These are phyloP conservation scores for Pelodytes ibericus DNA, from an alignment of 2,797 vertebrate genomes.

Conservation along the genomic window DNA sequence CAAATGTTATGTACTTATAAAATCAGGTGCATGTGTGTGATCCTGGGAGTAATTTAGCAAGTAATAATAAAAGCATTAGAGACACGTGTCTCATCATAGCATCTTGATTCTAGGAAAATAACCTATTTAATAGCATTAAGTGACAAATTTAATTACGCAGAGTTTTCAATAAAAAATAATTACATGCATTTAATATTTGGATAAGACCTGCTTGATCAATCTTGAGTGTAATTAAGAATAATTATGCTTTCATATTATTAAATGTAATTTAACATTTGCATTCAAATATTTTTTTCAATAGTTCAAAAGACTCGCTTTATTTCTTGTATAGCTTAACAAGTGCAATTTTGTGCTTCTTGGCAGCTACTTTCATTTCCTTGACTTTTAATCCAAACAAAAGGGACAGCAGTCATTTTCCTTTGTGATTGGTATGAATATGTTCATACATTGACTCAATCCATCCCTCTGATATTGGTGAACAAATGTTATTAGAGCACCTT, in stretches of 20 bases:
- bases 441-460: too few relatives aligned
- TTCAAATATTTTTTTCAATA: background rate
- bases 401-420: background rate
- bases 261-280: background rate
- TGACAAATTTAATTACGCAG: background rate
- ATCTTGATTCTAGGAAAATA: background rate
- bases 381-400: background rate
- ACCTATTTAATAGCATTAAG: background rate
- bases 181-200: background rate
- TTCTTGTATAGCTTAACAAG: background rate
- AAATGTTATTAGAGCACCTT: too few relatives aligned
- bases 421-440: too few relatives aligned
- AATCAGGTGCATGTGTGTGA: background rate
- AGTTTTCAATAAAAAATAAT: conserved; percentile 3
- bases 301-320: background rate
- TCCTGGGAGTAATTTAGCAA: background rate
- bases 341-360: background rate
- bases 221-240: background rate
- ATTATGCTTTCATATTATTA: background rate
- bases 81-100: background rate
- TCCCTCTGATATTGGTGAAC: too few relatives aligned
- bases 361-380: background rate
- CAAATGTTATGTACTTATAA: too few relatives aligned
- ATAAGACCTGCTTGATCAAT: background rate
- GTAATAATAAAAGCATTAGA: background rate